Evolutionary conservation across 23 tunicate genomes (phyloP), one percentile per base, ranked within the genome.

Genomic region (Styela clava): DNA sequence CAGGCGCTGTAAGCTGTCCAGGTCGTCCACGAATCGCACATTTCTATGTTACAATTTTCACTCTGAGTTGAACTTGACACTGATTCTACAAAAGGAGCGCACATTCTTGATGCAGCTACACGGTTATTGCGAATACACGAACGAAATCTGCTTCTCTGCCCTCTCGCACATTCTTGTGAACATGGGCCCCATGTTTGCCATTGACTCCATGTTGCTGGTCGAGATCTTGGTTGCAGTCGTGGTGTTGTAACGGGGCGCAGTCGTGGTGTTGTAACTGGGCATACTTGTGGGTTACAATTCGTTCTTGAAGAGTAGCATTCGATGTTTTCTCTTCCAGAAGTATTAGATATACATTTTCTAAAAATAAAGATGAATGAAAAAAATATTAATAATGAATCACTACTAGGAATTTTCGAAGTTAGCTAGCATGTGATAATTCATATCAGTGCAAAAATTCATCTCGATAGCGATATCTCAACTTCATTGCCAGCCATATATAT

Each of bases 111-210:
- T 16, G 34, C 77, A 34, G 29, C 77, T 3, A 32, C 37, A 26
- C 35, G 24, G 24, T 34, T 34, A 35, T 32, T 34, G 24, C 27
- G 35, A n/a, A 30, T 23, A 2, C 81, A 76, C 18, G 27, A 20
- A 76, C 81, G 81, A 20, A 1, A 33, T 76, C 81, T 36, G 9
- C 0, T 26, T 25, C 81, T 25, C 52, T 44, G 29, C 26, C 81
- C 81, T 2, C 27, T 26, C 0, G 62, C 64, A 64, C 81, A 76
- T 25, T 52, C 27, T 22, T 76, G 35, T 36, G 62, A 33, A 29
- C 81, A 76, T 7, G 7, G 18, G 64, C 65, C 21, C 81, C 81
- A 76, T 56, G 64, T 26, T 12, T 22, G 33, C 81, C 81, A 76
- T 44, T 52, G 64, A 22, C 23, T 24, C 81, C 81, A 76, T 16